phyloP scores from a whole-genome alignment of 2,797 vertebrate genomes.

The Sardinella longiceps region DNA sequence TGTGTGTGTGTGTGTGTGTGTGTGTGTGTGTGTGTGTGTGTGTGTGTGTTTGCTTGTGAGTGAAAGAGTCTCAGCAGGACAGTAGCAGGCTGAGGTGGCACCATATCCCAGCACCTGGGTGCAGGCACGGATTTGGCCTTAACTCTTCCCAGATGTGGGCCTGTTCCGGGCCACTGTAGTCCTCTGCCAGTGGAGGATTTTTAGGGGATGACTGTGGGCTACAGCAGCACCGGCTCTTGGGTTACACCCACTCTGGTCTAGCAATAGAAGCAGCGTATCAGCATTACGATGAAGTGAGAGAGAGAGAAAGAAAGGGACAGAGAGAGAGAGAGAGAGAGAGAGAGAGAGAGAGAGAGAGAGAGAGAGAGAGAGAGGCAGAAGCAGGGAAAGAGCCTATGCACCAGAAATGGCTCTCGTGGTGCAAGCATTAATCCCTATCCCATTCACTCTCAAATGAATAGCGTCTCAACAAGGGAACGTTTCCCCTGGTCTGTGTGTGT shows the following conservation, averaged over 20 bases:
- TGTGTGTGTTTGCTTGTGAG: neutral
- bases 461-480: conserved; percentile 44
- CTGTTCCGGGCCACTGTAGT: neutral
- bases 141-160: neutral
- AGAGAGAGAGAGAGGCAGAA: neutral
- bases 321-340: no score
- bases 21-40: conserved; percentile 15
- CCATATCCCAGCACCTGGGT: neutral
- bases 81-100: neutral
- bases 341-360: neutral
- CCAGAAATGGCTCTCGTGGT: conserved; percentile 33
- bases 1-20: conserved; percentile 22
- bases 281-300: neutral
- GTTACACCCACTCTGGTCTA: conserved; percentile 51
- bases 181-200: neutral
- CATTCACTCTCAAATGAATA: conserved; percentile 49
- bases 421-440: conserved; percentile 40
- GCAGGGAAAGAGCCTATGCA: conserved; percentile 40
- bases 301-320: neutral
- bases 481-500: conserved; percentile 39
- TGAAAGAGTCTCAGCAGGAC: neutral
- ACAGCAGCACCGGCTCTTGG: conserved; percentile 30
- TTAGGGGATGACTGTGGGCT: neutral
- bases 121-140: neutral
- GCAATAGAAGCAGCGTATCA: conserved; percentile 38